Evolutionary conservation across 64 coral and sea anemone genomes (phyloP).

Genomic region (Cladopsammia gracilis): DNA sequence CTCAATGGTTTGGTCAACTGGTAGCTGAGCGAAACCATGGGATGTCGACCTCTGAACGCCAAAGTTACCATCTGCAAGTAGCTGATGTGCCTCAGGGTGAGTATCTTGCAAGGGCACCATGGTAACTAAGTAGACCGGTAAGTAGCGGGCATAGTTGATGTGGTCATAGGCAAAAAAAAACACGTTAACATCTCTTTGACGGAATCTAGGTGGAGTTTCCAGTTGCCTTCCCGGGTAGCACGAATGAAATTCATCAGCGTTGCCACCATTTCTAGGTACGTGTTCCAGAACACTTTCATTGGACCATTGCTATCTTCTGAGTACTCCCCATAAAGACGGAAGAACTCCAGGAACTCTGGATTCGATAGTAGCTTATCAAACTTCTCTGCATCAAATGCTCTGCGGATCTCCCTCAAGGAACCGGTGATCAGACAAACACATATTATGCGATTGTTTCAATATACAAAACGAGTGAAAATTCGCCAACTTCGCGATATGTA

Average conservation of each 20-base stretch:
- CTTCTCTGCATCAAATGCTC: not conserved
- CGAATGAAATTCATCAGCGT: constrained; percentile 11
- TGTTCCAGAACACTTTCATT: constrained; percentile 50
- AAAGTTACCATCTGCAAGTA: constrained; percentile 30
- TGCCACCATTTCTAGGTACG: constrained; percentile 41
- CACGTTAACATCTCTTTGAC: constrained; percentile 41
- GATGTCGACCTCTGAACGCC: constrained; percentile 9
- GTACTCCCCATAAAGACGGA: constrained; percentile 41
- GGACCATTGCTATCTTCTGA: constrained; percentile 11
- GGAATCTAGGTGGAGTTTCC: constrained; percentile 1
- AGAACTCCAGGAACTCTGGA: constrained; percentile 7
- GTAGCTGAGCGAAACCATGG: constrained; percentile 41
- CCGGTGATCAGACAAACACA: no score
- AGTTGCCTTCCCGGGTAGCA: constrained; percentile 64
- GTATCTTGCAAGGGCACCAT: not conserved
- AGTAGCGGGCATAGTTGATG: no score
- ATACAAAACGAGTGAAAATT: no score
- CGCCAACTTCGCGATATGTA: no score
- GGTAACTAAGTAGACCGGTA: constrained; percentile 16
- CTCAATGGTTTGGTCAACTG: constrained; percentile 56
- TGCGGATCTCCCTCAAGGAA: not conserved
- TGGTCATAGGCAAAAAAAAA: constrained; percentile 31
- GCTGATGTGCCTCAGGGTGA: constrained; percentile 6
- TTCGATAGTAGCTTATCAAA: constrained; percentile 28
- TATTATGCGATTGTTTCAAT: no score